A percentile compares a stretch with the other conserved stretches of the same genome.
Evolutionary conservation across 2,888 invertebrate genomes (phyloP).

Genomic region (Auanema sp.): DNA sequence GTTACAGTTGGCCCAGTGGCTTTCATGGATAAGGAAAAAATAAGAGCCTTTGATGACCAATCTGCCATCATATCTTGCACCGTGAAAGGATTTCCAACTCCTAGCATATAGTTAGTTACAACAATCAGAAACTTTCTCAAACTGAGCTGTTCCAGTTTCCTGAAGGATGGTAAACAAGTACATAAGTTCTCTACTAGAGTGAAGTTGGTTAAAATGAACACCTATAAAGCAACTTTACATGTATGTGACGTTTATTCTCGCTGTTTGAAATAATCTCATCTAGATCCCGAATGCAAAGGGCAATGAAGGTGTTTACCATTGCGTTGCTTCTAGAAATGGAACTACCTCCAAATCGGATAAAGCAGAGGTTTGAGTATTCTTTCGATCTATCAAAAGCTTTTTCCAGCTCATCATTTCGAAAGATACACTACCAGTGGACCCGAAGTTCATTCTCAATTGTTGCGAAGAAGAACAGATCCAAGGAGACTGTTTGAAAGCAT

Average conservation of each 20-base stretch:
- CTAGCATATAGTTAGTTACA: slow-evolving; percentile 7
- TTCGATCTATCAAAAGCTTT: not conserved
- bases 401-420: slow-evolving; percentile 26
- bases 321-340: slow-evolving; percentile 20
- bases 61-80: slow-evolving; percentile 38
- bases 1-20: slow-evolving; percentile 22
- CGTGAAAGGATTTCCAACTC: slow-evolving; percentile 31
- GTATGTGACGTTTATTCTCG: not conserved
- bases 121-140: not conserved
- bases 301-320: slow-evolving; percentile 37
- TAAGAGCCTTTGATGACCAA: slow-evolving; percentile 37
- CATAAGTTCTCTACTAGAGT: not conserved
- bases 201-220: slow-evolving; percentile 11
- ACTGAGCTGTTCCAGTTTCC: slow-evolving; percentile 16
- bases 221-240: slow-evolving; percentile 10
- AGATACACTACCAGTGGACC: slow-evolving; percentile 34
- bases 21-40: slow-evolving; percentile 29
- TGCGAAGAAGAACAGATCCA: slow-evolving; percentile 30
- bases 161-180: slow-evolving; percentile 29
- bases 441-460: slow-evolving; percentile 30
- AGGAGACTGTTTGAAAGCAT: slow-evolving; percentile 36
- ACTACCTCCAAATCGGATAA: slow-evolving; percentile 11
- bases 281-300: slow-evolving; percentile 12
- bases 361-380: slow-evolving; percentile 13
- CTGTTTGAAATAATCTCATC: not conserved